Percentiles rank a stretch among this genome's conserved stretches.
phyloP scores from a whole-genome alignment of 64 coral and sea anemone genomes.

The Montipora capricornis region DNA sequence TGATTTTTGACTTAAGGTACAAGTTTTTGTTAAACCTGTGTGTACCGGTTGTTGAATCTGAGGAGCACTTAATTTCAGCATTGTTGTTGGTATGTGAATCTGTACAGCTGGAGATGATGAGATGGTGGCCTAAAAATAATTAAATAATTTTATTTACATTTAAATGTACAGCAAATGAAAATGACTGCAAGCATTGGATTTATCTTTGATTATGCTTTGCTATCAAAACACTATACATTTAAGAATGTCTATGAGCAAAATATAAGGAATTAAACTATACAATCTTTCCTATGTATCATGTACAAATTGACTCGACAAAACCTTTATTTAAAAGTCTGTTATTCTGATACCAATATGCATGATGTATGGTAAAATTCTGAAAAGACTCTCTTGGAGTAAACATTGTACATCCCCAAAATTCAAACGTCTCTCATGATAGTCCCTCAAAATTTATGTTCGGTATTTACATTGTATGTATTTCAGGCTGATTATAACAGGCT shows the following conservation, averaged over 20 bases:
- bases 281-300: too few relatives aligned
- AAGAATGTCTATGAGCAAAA: not conserved
- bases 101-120: conserved; percentile 1
- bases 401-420: not conserved
- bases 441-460: not conserved
- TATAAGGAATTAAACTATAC: not conserved
- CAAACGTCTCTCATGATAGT: not conserved
- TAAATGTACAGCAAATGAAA: not conserved
- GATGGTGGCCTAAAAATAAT: conserved; percentile 8
- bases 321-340: too few relatives aligned
- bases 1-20: not conserved
- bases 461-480: not conserved
- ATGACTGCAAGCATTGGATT: not conserved
- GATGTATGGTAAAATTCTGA: too few relatives aligned
- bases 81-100: not conserved
- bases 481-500: not conserved
- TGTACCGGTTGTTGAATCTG: conserved; percentile 16
- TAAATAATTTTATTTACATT: conserved; percentile 3
- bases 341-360: too few relatives aligned
- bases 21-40: not conserved
- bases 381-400: too few relatives aligned
- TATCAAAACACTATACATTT: not conserved
- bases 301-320: too few relatives aligned
- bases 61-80: not conserved
- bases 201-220: not conserved